These are phyloP conservation scores for Cybosia mesomella DNA, from an alignment of 2,888 invertebrate genomes.

Conservation along the genomic window DNA sequence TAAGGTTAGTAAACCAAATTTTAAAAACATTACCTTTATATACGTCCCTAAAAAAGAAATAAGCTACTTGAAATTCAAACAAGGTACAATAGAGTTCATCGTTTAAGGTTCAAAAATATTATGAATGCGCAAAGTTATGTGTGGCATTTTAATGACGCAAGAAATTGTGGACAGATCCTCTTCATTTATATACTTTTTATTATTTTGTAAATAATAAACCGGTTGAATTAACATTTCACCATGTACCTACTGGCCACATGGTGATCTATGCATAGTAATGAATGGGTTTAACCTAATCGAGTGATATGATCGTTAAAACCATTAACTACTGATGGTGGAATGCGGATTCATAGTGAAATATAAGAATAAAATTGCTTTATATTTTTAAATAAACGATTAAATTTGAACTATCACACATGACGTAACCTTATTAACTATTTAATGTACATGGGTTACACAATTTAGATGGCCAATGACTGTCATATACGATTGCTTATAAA, in stretches of 20 bases:
- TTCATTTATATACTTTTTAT: constrained; percentile 30
- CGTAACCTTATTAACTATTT: neutral
- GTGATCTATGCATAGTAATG: constrained; percentile 50
- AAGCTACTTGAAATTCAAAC: neutral
- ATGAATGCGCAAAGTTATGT: constrained; percentile 9
- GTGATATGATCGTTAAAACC: constrained; percentile 44
- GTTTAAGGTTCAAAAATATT: neutral
- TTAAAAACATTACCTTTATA: neutral
- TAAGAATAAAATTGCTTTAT: constrained; percentile 6
- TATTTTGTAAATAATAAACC: constrained; percentile 41
- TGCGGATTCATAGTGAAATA: constrained; percentile 51
- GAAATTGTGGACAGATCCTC: constrained; percentile 21
- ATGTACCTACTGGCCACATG: constrained; percentile 19
- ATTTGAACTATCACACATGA: neutral
- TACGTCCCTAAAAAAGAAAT: neutral
- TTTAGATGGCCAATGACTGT: neutral
- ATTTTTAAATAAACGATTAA: neutral
- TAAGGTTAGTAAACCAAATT: neutral
- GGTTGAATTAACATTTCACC: constrained; percentile 42
- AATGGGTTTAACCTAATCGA: constrained; percentile 21
- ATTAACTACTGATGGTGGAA: constrained; percentile 46
- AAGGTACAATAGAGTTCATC: neutral
- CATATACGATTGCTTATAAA: neutral
- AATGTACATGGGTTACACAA: neutral
- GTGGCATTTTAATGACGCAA: constrained; percentile 21